phyloP scores from a whole-genome alignment of 2,888 invertebrate genomes.

The Terebella lapidaria region DNA sequence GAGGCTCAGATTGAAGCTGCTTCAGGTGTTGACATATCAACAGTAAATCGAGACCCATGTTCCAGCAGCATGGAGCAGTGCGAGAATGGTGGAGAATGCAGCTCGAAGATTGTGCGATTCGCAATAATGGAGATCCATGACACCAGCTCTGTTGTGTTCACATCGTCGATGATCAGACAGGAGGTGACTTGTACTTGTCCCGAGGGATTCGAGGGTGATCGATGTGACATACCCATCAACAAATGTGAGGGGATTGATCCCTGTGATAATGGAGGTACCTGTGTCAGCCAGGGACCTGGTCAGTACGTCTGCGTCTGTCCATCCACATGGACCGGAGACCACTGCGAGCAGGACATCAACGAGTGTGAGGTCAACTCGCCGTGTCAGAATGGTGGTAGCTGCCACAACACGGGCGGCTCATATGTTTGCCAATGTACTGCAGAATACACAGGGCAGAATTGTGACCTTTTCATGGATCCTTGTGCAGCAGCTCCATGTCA shows the following conservation, averaged over 20 bases:
- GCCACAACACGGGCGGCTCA: constrained; percentile 52
- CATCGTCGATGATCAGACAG: constrained; percentile 74
- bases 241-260: constrained; percentile 72
- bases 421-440: constrained; percentile 36
- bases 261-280: constrained; percentile 89
- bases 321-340: constrained; percentile 83
- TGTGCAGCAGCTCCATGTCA: constrained; percentile 36
- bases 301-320: constrained; percentile 90
- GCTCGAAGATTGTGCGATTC: constrained; percentile 49
- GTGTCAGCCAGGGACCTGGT: constrained; percentile 77
- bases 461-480: constrained; percentile 30
- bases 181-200: constrained; percentile 80
- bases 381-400: constrained; percentile 78
- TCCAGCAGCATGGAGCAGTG: constrained; percentile 47
- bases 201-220: constrained; percentile 84
- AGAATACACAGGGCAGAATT: constrained; percentile 37
- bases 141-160: constrained; percentile 74
- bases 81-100: constrained; percentile 55
- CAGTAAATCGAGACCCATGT: constrained; percentile 43
- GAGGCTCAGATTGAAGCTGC: not conserved
- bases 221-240: constrained; percentile 68
- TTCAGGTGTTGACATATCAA: not conserved
- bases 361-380: constrained; percentile 59
- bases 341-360: constrained; percentile 81
- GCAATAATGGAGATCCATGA: constrained; percentile 69